A percentile compares a stretch with the other conserved stretches of the same genome.
Conservation (phyloP, 2,797 vertebrate species). For the Botia kubotai region DNA sequence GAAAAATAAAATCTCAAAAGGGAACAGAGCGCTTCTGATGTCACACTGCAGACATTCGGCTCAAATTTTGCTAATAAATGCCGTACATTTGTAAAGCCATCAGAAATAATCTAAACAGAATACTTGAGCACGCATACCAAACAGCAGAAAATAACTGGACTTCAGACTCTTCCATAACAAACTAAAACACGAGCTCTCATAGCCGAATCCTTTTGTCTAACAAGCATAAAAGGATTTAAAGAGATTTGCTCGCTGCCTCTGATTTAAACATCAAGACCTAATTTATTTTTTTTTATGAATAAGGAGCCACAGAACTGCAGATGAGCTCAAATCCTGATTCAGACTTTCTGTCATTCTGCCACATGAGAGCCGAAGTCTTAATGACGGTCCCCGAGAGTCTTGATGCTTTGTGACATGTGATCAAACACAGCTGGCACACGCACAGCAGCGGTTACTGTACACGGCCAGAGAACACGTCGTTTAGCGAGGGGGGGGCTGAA, state of each 20-base stretch:
- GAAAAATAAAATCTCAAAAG: constrained; percentile 5
- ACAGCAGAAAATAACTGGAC: constrained; percentile 59
- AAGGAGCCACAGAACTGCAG: constrained; percentile 65
- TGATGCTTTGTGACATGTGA: constrained; percentile 57
- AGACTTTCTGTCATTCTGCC: constrained; percentile 61
- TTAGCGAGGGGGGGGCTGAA: constrained; percentile 42
- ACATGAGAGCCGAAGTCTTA: constrained; percentile 57
- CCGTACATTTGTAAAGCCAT: constrained; percentile 10
- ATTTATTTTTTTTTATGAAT: constrained; percentile 80
- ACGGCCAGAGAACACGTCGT: constrained; percentile 54
- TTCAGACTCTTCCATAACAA: constrained; percentile 58
- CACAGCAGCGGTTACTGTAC: constrained; percentile 50
- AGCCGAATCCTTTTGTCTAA: constrained; percentile 74
- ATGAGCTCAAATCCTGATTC: constrained; percentile 67
- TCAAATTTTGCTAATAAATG: constrained; percentile 26
- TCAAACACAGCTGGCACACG: constrained; percentile 55
- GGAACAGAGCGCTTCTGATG: constrained; percentile 33
- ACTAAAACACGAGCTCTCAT: constrained; percentile 68
- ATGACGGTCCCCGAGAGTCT: constrained; percentile 51
- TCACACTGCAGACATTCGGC: constrained; percentile 22
- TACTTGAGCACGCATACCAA: constrained; percentile 45
- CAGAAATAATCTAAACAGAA: constrained; percentile 47
- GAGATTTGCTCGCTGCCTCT: constrained; percentile 73
- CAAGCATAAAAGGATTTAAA: constrained; percentile 73
- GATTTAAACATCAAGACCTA: constrained; percentile 81